phyloP scores from a whole-genome alignment of 2,888 invertebrate genomes.

The Clostera curtula region DNA sequence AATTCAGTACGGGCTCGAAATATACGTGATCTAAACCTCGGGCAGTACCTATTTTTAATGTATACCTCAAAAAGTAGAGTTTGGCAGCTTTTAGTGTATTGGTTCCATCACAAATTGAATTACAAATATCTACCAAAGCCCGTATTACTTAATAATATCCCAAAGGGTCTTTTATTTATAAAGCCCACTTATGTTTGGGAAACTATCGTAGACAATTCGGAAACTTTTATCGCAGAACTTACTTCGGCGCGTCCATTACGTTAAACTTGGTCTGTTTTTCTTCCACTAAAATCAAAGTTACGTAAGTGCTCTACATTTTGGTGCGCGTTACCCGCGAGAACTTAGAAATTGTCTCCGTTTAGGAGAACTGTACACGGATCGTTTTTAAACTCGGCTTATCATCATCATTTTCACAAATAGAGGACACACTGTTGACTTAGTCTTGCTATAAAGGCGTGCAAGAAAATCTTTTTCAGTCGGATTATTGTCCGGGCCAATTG shows the following conservation, averaged over 20 bases:
- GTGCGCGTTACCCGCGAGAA: slow-evolving; percentile 12
- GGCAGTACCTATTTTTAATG: no score
- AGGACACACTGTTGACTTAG: no score
- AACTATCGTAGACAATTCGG: slow-evolving; percentile 20
- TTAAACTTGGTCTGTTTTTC: slow-evolving; percentile 20
- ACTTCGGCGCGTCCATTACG: slow-evolving; percentile 18
- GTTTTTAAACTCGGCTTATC: no score
- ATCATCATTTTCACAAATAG: no score
- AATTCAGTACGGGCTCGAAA: no score
- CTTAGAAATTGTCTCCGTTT: slow-evolving; percentile 17
- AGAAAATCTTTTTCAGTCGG: no score
- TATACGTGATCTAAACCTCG: no score
- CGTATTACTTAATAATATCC: slow-evolving; percentile 5
- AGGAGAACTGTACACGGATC: slow-evolving; percentile 13
- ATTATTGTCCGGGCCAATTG: no score
- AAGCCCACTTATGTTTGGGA: slow-evolving; percentile 17
- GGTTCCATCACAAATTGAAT: no score
- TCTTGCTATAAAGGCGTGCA: no score
- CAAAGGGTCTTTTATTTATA: slow-evolving; percentile 19
- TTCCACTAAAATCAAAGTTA: slow-evolving; percentile 28
- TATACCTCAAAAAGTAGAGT: no score
- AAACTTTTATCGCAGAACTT: slow-evolving; percentile 18
- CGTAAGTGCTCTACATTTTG: slow-evolving; percentile 19
- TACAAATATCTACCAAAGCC: background rate
- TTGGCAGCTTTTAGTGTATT: no score